Conservation (phyloP, 2,113 vertebrate species). For the Entelurus aequoreus region DNA sequence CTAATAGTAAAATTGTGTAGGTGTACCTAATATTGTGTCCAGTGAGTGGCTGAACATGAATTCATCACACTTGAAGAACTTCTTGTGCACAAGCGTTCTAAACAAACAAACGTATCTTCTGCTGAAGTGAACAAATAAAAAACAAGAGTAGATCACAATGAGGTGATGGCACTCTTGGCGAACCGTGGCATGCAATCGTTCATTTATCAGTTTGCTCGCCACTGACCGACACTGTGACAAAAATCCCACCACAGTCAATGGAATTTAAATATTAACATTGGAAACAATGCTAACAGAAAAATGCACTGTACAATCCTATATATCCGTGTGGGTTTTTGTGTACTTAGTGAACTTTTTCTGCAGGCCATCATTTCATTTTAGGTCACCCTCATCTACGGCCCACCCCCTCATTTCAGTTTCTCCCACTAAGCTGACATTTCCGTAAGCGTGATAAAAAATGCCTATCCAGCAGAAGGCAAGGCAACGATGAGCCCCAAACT, state of each 20-base stretch:
- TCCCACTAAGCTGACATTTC: conserved; percentile 37
- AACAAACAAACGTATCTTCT: conserved; percentile 14
- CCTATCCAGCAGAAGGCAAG: conserved; percentile 13
- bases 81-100: neutral
- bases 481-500: conserved; percentile 29
- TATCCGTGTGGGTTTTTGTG: too few relatives aligned
- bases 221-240: conserved; percentile 7
- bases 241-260: too few relatives aligned
- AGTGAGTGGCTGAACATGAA: neutral
- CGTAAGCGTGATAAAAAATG: conserved; percentile 28
- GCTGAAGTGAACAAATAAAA: conserved; percentile 14
- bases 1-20: neutral
- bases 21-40: neutral
- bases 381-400: conserved; percentile 21
- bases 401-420: conserved; percentile 24
- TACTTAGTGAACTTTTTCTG: too few relatives aligned
- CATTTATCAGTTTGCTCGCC: conserved; percentile 7
- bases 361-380: conserved; percentile 23
- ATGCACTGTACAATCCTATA: too few relatives aligned
- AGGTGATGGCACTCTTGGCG: conserved; percentile 13
- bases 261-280: too few relatives aligned
- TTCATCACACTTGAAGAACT: conserved; percentile 16
- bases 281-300: too few relatives aligned
- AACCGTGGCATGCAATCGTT: conserved; percentile 22
- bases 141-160: neutral